Percentiles rank a stretch among this genome's conserved stretches.
Conservation (phyloP, 1,140 invertebrate species). For the Trachymyrmex septentrionalis region DNA sequence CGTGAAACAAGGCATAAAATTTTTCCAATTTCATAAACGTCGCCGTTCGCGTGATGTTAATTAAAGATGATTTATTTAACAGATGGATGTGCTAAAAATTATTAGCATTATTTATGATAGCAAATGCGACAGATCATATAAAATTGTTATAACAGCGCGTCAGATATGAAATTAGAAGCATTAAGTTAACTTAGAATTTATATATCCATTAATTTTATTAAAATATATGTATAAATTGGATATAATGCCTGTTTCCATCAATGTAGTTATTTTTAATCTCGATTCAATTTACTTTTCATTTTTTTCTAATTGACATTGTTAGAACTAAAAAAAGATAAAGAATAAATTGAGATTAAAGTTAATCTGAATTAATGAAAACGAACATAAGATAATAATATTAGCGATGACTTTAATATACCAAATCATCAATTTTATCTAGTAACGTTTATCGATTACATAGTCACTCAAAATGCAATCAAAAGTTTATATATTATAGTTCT, state of each 20-base stretch:
- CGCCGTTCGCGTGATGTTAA: not conserved
- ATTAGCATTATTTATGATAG: not conserved
- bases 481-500: not conserved
- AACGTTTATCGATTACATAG: not conserved
- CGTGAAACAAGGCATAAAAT: not conserved
- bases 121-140: not conserved
- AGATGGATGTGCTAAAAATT: conserved; percentile 23
- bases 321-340: too few species aligned
- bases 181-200: not conserved
- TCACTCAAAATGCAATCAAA: not conserved
- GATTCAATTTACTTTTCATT: too few species aligned
- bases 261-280: too few species aligned
- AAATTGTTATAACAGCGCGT: not conserved
- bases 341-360: too few species aligned
- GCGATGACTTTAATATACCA: not conserved
- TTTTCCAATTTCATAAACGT: not conserved
- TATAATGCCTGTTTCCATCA: not conserved
- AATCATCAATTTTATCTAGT: not conserved
- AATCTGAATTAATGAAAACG: too few species aligned
- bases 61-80: not conserved
- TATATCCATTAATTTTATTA: not conserved
- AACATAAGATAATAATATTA: not conserved
- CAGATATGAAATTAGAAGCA: not conserved
- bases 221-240: not conserved
- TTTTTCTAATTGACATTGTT: too few species aligned